Evolutionary conservation across 2,113 vertebrate genomes (phyloP), one percentile per base, ranked within the genome.

Genomic region (Strix aluco): DNA sequence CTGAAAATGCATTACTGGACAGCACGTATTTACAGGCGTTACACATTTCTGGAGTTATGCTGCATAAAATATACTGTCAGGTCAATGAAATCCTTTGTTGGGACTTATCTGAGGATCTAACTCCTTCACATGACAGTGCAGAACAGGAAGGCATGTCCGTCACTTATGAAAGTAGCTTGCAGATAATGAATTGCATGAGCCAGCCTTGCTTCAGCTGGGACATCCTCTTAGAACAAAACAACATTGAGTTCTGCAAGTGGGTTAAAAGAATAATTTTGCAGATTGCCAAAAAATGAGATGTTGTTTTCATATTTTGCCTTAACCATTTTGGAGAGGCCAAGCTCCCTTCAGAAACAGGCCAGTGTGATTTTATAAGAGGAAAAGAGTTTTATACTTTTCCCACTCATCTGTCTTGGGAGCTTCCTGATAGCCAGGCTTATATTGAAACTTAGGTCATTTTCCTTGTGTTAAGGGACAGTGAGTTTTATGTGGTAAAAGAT

Each of bases 1-100:
- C 87, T 91, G 72, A 96, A 91, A 96, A 82, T 87, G 63, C 78
- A 67, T 66, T 69, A 78, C 88, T 38, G 55, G 86, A 71, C 80
- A 92, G 85, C 54, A 46, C 30, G 4, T 94, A 96, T 97, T 97
- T 96, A 84, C 86, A 96, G 92, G 86, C 49, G 17, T 96, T 96
- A 92, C 92, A 90, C 88, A 88, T 97, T 98, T 97, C 77, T 96
- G 88, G 92, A 91, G 44, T 72, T 94, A 71, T 78, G 34, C 74
- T 75, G 81, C 92, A 82, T 91, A 92, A 96, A 97, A 97, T 96
- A 83, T 81, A 93, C 78, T 81, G 86, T 93, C 95, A 96, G 94
- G 93, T 97, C 96, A 97, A 81, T 91, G 92, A 93, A 97, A 97
- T 96, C 62, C 79, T 97, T 95, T 96, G 95, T 96, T 93, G 86